These are phyloP conservation scores for Anthopleura sola DNA, from an alignment of 64 coral and sea anemone species.

Conservation along the genomic window DNA sequence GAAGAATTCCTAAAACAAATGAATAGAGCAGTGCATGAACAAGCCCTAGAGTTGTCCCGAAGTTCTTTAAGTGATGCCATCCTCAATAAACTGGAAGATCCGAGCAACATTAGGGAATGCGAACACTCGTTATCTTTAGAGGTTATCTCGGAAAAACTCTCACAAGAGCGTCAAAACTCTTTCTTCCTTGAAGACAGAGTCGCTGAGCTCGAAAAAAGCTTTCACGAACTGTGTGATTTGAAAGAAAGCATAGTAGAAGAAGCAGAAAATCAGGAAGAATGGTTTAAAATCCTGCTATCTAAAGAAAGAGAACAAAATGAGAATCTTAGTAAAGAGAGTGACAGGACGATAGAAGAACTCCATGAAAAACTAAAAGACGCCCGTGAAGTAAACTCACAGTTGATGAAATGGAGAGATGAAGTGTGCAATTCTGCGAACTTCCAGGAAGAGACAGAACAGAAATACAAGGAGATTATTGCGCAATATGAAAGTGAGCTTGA, in stretches of 20 bases:
- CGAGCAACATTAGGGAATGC: background rate
- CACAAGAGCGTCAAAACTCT: background rate
- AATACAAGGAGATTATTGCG: constrained; percentile 4
- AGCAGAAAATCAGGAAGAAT: background rate
- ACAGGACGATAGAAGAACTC: background rate
- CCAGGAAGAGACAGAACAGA: background rate
- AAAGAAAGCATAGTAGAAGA: background rate
- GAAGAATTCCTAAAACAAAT: background rate
- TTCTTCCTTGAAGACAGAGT: background rate
- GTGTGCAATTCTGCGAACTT: background rate
- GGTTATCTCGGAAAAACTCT: background rate
- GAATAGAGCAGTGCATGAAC: background rate
- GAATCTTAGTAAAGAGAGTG: constrained; percentile 1
- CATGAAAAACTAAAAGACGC: constrained; percentile 4
- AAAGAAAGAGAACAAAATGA: constrained; percentile 9
- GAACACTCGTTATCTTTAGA: background rate
- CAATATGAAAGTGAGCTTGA: background rate
- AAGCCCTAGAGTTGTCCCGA: background rate
- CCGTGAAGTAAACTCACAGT: background rate
- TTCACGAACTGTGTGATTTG: background rate
- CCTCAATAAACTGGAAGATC: background rate
- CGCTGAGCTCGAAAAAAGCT: background rate
- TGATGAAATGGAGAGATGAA: constrained; percentile 1
- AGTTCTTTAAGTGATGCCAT: background rate
- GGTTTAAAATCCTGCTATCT: background rate